These are phyloP conservation scores for Danaus chrysippus DNA, from an alignment of 2,888 invertebrate species.

Conservation along the genomic window DNA sequence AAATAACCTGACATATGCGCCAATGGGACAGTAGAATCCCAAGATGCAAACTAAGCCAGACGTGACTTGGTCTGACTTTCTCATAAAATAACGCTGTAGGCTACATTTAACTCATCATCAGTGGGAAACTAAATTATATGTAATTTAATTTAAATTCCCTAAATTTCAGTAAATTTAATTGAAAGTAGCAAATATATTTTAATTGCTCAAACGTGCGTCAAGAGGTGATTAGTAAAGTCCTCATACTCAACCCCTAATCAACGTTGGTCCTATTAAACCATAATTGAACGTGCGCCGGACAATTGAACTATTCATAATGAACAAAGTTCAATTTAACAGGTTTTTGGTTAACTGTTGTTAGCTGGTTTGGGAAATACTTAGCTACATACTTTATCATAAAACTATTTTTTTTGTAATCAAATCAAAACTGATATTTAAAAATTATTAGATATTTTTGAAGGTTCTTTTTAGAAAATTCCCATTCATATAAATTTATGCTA, in stretches of 20 bases:
- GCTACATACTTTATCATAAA: no score
- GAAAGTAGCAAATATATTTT: slow-evolving; percentile 29
- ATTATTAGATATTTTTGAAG: no score
- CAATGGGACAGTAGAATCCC: slow-evolving; percentile 61
- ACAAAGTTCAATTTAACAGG: slow-evolving; percentile 59
- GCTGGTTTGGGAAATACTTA: slow-evolving; percentile 48
- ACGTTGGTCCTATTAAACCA: slow-evolving; percentile 59
- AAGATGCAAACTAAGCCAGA: slow-evolving; percentile 71
- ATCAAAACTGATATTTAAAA: no score
- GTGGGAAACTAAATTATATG: slow-evolving; percentile 70
- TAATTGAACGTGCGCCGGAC: slow-evolving; percentile 57
- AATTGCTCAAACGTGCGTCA: slow-evolving; percentile 49
- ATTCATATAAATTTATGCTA: no score
- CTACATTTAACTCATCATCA: slow-evolving; percentile 67
- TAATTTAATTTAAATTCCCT: slow-evolving; percentile 36
- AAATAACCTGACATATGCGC: slow-evolving; percentile 67
- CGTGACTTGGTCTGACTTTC: slow-evolving; percentile 73
- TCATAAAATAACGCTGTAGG: slow-evolving; percentile 58
- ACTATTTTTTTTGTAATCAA: no score
- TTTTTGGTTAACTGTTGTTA: slow-evolving; percentile 62
- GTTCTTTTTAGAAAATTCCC: no score
- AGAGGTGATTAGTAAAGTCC: slow-evolving; percentile 60
- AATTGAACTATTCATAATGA: slow-evolving; percentile 55
- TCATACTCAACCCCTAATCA: slow-evolving; percentile 58
- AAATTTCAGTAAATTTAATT: not conserved